Base-by-base conservation (phyloP, 2,797 vertebrate species). In the Delichon dasypus region DNA sequence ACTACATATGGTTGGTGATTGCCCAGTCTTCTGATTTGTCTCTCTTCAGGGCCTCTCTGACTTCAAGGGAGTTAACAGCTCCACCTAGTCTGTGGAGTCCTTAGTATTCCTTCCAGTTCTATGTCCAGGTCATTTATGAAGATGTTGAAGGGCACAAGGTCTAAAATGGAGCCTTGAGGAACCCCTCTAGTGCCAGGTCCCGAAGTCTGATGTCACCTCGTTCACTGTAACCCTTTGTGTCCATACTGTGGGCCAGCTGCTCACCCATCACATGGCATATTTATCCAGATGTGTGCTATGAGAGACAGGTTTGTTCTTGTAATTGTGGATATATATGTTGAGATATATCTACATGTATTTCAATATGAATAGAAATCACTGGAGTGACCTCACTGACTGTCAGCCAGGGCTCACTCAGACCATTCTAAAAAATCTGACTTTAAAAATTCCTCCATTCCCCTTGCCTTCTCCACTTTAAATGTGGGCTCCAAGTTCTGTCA, bases 31-130 rank as follows among this genome's bases (percentile, higher is more conserved):
- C 27, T 38, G 12, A 22, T 36, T 16, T 51, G 15, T 51, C 10
- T 38, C 54, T 32, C 36, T 66, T 21, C 36, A 27, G 61, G 61
- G 21, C 61, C 17, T 58, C 17, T 50, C 27, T 60, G 8, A 26
- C 19, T 67, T 27, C 1, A 0, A 13, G 27, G 1, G 22, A 18
- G 8, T 29, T 1, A 76, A 60, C n/a, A 67, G 27, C n/a, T 67
- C 62, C 38, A 6, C 18, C 32, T 6, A 16, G 27, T 60, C 38
- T 51, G 10, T 10, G 10, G 60, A 44, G 45, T 75, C 27, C 8
- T 45, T 44, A 51, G 27, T 45, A n/a, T 75, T 18, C 54, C 27
- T 67, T 67, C 10, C 18, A 67, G 38, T 67, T 45, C 53, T 60
- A 8, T 32, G 26, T 27, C 45, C 18, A 32, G 45, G 32, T 36